A percentile compares a stretch with the other conserved stretches of the same genome.
phyloP scores from a whole-genome alignment of 2,888 invertebrate genomes.

The Ectemnius continuus region DNA sequence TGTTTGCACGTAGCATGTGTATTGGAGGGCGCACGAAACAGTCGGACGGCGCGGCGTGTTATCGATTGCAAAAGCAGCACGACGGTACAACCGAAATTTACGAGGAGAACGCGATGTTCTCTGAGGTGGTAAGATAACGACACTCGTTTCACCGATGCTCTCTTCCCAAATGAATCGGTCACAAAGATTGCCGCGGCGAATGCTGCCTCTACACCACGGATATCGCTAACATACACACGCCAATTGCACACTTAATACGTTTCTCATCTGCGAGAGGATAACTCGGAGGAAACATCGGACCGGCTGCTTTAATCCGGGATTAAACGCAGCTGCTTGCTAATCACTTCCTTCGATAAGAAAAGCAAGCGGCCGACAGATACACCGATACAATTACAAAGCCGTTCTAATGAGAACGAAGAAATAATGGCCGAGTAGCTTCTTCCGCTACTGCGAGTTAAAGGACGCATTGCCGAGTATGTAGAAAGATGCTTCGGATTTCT shows the following conservation, averaged over 20 bases:
- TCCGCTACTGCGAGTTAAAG: too few species aligned
- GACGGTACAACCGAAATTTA: slow-evolving; percentile 13
- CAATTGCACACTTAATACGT: not conserved
- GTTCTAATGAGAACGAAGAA: not conserved
- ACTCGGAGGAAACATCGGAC: slow-evolving; percentile 22
- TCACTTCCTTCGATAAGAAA: not conserved
- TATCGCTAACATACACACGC: not conserved
- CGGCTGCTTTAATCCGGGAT: slow-evolving; percentile 21
- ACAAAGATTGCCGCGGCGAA: not conserved
- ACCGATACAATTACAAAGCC: not conserved
- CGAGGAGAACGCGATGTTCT: not conserved
- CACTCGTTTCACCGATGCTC: not conserved
- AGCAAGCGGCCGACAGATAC: not conserved
- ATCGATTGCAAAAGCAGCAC: slow-evolving; percentile 23
- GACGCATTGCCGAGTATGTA: too few species aligned
- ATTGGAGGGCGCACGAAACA: slow-evolving; percentile 13
- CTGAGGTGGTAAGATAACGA: not conserved
- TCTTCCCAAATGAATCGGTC: not conserved
- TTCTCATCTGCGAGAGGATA: slow-evolving; percentile 26
- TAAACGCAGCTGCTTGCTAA: slow-evolving; percentile 5
- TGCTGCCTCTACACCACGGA: not conserved
- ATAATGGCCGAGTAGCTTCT: not conserved
- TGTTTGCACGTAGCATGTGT: not conserved
- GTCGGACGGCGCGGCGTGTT: slow-evolving; percentile 22
- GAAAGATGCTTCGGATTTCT: too few species aligned